Base-by-base conservation (phyloP, 2,888 invertebrate genomes). In the Idaea dimidiata region DNA sequence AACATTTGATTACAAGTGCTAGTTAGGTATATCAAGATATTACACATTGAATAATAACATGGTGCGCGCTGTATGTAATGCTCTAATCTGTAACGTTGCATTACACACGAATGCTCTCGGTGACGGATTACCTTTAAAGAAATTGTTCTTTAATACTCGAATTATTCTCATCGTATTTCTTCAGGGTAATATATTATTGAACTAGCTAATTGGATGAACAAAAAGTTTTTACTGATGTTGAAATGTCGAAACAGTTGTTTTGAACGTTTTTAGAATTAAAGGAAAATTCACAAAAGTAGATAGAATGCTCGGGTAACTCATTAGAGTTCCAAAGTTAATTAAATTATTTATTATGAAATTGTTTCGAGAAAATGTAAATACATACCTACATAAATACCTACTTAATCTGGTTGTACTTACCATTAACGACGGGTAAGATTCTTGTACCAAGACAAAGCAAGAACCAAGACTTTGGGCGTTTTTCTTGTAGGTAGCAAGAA, bases 191-290 rank as follows among this genome's bases (percentile, higher is more conserved):
- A 43, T 7, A 43, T 43, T 43, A 43, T 43, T 43, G 3, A 43
- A 43, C 43, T 43, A 43, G 43, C 43, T 43, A 43, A 43, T 33
- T 16, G 4, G 43, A 32, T 17, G 32, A 58, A 58, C 32, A 16
- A 17, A 43, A 17, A 10, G 7, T 17, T 33, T 58, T 10, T 17
- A 43, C 14, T 17, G 43, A 43, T 43, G 14, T 43, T 43, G 43
- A 43, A 43, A 43, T 43, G 43, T 43, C 10, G 43, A 61, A 62
- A 54, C 58, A 67, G 70, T 66, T 70, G 66, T 68, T 64, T 68
- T 67, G 69, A 71, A 61, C 57, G 63, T 24, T 66, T 61, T 61
- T 60, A 61, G 61, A 66, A 58, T 66, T 66, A 61, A 43, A 14
- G 14, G 14, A 14, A 43, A 43, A 43, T 10, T 14, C 14, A 43